Evolutionary conservation across 1,140 invertebrate species (phyloP).

Genomic region (Oedothorax gibbosus): DNA sequence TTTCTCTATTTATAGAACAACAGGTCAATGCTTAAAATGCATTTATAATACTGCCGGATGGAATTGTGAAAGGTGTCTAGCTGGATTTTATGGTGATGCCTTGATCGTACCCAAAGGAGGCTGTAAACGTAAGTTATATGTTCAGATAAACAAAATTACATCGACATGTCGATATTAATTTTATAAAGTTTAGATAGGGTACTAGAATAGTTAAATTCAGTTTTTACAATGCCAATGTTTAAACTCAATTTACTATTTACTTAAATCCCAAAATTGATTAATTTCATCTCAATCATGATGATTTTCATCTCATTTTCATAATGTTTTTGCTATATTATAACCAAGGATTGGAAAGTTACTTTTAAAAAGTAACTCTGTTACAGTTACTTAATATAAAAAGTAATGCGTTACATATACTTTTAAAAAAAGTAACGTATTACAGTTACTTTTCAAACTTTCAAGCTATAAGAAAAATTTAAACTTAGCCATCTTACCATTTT

Average conservation of each 20-base stretch:
- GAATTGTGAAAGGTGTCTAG: slow-evolving; percentile 85
- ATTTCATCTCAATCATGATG: too few species aligned
- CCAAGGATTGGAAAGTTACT: too few species aligned
- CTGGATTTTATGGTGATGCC: slow-evolving; percentile 88
- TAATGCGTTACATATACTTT: too few species aligned
- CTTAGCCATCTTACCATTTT: too few species aligned
- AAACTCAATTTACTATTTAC: not conserved
- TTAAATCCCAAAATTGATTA: not conserved
- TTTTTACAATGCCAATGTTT: not conserved
- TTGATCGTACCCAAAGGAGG: slow-evolving; percentile 86
- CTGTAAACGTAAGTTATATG: slow-evolving; percentile 75
- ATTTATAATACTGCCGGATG: slow-evolving; percentile 93
- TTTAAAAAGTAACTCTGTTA: too few species aligned
- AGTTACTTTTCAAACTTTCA: too few species aligned
- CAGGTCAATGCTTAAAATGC: slow-evolving; percentile 95
- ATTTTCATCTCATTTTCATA: too few species aligned
- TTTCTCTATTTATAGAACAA: slow-evolving; percentile 66
- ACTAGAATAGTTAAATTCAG: not conserved
- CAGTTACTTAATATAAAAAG: too few species aligned
- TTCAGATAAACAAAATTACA: not conserved
- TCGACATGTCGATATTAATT: not conserved
- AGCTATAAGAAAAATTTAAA: too few species aligned
- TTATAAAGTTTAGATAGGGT: not conserved
- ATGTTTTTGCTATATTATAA: too few species aligned
- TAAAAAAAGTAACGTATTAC: too few species aligned